Conservation (phyloP, 2,797 vertebrate genomes). For the Chaetophractus vellerosus region DNA sequence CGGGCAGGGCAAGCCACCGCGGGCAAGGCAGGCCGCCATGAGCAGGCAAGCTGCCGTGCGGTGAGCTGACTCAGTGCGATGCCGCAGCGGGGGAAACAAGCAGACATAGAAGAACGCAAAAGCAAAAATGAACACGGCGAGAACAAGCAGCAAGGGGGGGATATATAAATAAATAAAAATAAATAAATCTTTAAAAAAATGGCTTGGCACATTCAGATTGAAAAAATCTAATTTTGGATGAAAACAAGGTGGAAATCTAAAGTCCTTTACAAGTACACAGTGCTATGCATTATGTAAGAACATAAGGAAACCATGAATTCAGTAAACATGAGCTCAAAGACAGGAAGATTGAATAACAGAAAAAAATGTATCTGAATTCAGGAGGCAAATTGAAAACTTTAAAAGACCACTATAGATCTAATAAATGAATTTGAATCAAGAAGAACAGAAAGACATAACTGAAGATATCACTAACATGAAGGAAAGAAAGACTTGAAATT, state of each 20-base stretch:
- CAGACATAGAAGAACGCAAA: too few species aligned
- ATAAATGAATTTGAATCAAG: conserved; percentile 20
- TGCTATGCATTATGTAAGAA: background rate
- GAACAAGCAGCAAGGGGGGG: too few species aligned
- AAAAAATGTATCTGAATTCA: background rate
- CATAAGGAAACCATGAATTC: background rate
- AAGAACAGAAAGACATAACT: background rate
- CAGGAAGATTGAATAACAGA: background rate
- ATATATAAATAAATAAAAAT: too few species aligned
- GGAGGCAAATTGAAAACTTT: background rate
- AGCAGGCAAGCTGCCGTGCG: too few species aligned
- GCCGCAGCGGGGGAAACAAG: too few species aligned
- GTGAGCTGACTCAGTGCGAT: too few species aligned
- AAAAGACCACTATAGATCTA: background rate
- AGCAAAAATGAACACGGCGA: too few species aligned
- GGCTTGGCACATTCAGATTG: background rate
- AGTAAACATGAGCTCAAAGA: background rate
- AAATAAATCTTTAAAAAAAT: too few species aligned
- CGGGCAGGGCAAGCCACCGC: too few species aligned
- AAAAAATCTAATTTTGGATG: background rate
- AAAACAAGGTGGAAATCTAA: conserved; percentile 8
- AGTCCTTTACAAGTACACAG: background rate
- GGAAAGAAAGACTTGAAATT: conserved; percentile 11
- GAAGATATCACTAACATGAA: background rate
- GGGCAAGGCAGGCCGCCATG: too few species aligned